These are phyloP conservation scores for Prionchulus punctatus DNA, from an alignment of 2,888 invertebrate species.

Conservation along the genomic window DNA sequence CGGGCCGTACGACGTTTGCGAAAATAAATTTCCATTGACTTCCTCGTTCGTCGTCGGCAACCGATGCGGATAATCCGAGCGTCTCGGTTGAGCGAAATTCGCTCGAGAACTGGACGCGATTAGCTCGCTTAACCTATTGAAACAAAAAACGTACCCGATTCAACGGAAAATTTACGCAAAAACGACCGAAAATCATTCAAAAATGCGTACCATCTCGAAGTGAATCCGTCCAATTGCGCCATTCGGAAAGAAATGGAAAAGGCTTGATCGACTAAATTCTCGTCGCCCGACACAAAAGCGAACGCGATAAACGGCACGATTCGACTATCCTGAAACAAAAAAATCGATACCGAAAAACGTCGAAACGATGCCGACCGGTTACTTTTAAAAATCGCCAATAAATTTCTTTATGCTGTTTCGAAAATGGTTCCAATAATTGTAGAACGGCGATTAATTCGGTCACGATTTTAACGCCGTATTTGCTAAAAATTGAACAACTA, in stretches of 20 bases:
- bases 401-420: constrained; percentile 25
- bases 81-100: too few species aligned
- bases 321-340: constrained; percentile 30
- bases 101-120: too few species aligned
- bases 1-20: too few species aligned
- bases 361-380: background rate
- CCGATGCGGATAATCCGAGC: too few species aligned
- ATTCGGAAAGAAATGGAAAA: constrained; percentile 31
- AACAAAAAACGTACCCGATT: too few species aligned
- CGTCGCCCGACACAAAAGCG: constrained; percentile 30
- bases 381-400: constrained; percentile 33
- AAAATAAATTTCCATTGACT: too few species aligned
- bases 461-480: background rate
- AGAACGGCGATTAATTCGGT: background rate
- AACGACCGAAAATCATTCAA: too few species aligned
- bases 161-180: too few species aligned
- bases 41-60: too few species aligned
- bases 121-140: too few species aligned
- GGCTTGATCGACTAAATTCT: constrained; percentile 31
- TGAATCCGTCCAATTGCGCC: constrained; percentile 32
- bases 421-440: constrained; percentile 16
- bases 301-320: constrained; percentile 34
- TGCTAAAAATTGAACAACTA: background rate
- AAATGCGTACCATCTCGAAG: constrained; percentile 26
- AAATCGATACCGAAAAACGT: background rate